Percentiles rank a stretch among this genome's conserved stretches.
Evolutionary conservation across 1,140 invertebrate species (phyloP).

Genomic region (Pseudomyrmex sp.): DNA sequence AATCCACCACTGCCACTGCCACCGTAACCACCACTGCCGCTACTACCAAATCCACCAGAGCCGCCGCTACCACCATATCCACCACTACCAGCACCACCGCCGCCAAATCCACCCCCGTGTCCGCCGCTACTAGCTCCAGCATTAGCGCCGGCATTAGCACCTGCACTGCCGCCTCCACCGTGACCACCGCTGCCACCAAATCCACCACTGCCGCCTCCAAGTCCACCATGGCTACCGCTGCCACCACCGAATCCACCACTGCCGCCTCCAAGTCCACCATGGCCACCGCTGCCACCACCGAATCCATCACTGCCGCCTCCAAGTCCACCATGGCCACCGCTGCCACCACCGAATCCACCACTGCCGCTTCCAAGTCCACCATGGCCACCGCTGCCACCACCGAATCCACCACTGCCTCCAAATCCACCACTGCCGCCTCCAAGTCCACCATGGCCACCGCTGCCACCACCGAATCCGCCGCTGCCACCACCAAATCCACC

Average conservation of each 20-base stretch:
- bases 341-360: constrained; percentile 6
- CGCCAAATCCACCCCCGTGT: constrained; percentile 10
- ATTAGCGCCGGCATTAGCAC: background rate
- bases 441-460: background rate
- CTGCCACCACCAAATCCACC: background rate
- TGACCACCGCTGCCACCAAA: constrained; percentile 33
- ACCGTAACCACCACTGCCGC: background rate
- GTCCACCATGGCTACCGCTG: background rate
- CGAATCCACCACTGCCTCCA: background rate
- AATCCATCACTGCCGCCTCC: constrained; percentile 13
- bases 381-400: background rate
- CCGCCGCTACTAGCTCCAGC: background rate
- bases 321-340: constrained; percentile 13
- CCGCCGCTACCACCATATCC: constrained; percentile 40
- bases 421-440: background rate
- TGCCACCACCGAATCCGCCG: background rate
- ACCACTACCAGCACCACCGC: background rate
- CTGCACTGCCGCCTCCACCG: constrained; percentile 11
- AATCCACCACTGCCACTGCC: constrained; percentile 3
- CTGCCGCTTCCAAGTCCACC: background rate
- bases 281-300: background rate
- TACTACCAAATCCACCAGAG: constrained; percentile 16
- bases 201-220: constrained; percentile 36
- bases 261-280: constrained; percentile 5
- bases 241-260: constrained; percentile 3